These are phyloP conservation scores for Holotrichia oblita DNA, from an alignment of 1,140 invertebrate genomes.

Conservation along the genomic window DNA sequence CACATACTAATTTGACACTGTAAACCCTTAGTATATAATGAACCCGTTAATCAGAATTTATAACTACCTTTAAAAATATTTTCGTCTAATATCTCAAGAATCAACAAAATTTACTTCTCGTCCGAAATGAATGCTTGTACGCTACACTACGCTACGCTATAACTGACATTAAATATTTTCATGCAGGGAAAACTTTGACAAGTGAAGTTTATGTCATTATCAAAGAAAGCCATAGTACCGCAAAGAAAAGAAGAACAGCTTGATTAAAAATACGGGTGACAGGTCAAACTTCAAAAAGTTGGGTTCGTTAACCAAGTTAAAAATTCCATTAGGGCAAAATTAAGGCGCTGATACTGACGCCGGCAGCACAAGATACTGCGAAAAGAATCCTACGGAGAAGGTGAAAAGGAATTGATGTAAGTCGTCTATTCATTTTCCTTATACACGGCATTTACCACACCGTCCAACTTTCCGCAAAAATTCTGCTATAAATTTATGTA, in stretches of 20 bases:
- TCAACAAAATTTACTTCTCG: too few species aligned
- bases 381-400: background rate
- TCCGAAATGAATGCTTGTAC: too few species aligned
- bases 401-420: background rate
- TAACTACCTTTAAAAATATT: too few species aligned
- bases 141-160: too few species aligned
- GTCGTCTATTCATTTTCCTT: background rate
- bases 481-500: background rate
- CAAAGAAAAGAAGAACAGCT: conserved; percentile 8
- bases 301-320: conserved; percentile 12
- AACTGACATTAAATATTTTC: too few species aligned
- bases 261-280: conserved; percentile 12
- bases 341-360: background rate
- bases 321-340: conserved; percentile 17
- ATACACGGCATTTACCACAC: background rate
- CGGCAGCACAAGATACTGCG: background rate
- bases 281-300: conserved; percentile 13
- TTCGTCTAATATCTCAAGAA: too few species aligned
- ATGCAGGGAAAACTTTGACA: background rate
- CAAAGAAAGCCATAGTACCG: background rate
- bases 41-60: too few species aligned
- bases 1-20: too few species aligned
- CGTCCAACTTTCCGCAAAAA: background rate
- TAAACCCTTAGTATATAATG: too few species aligned
- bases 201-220: background rate